Base-by-base conservation (phyloP, 2,888 invertebrate species). In the Plagodis dolabraria region DNA sequence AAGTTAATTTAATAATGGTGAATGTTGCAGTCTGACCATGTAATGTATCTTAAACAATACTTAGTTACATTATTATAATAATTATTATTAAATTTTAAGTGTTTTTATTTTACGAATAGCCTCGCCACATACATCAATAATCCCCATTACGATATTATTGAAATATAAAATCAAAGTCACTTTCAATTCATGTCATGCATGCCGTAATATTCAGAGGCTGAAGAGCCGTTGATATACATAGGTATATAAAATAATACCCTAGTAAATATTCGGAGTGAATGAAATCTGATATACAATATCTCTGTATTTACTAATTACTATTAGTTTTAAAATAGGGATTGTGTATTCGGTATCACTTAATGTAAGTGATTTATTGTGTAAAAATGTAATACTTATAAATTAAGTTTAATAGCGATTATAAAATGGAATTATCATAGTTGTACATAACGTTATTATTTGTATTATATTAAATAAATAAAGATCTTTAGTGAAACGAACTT, bases 401-500 rank as follows among this genome's bases (percentile, higher is more conserved):
- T 76, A 71, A 73, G 71, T 65, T 74, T 70, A 68, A 77, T 79
- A 78, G 72, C 72, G 71, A 75, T 76, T 70, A 75, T 74, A 72
- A 76, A 69, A 75, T 83, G 82, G 83, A 82, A 82, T 80, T 79
- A 81, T 74, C 57, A 74, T 75, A 72, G 72, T 72, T 92, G 92
- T 92, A 92, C 82, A 92, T 92, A 92, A 86, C 79, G 87, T 90
- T 90, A 92, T 86, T 89, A 92, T 87, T 86, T 89, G 89, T 91
- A 89, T 83, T 85, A 83, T 90, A 90, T 88, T 83, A 83, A 86
- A 82, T 83, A 82, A 86, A 82, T 85, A 89, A 91, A 91, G 83
- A 89, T 83, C 85, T 84, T 89, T 90, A 91, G 91, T 89, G 89
- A 90, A 91, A 83, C 75, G 22, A 38, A 56, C 12, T 47, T 52